A percentile compares a stretch with the other conserved stretches of the same genome.
Conservation (phyloP, 2,113 vertebrate species). For the Xiphophorus hellerii region DNA sequence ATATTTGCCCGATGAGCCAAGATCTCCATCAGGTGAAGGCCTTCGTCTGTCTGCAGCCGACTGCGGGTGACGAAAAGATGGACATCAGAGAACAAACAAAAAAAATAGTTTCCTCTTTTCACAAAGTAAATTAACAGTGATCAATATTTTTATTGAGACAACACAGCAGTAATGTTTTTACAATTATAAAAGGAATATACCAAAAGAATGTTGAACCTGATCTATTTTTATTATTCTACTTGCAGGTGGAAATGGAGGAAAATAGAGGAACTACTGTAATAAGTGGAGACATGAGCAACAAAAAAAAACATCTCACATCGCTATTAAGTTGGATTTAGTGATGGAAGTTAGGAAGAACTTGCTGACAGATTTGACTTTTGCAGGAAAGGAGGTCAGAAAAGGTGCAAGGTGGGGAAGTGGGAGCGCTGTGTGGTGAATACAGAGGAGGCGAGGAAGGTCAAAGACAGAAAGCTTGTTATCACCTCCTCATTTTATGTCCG, state of each 20-base stretch:
- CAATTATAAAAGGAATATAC: not conserved
- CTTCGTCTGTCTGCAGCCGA: constrained; percentile 87
- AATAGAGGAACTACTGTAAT: not conserved
- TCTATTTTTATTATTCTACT: not conserved
- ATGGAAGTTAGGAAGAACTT: not conserved
- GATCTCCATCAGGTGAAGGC: constrained; percentile 85
- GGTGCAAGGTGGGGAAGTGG: not conserved
- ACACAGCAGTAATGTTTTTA: not conserved
- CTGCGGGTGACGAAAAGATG: constrained; percentile 66
- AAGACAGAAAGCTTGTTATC: not conserved
- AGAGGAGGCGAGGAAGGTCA: constrained; percentile 12
- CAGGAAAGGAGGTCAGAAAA: constrained; percentile 9
- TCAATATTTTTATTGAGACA: not conserved
- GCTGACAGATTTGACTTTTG: not conserved
- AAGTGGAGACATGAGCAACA: not conserved
- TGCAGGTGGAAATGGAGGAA: not conserved
- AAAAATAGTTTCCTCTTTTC: not conserved
- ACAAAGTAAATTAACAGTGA: not conserved
- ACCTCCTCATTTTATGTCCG: not conserved
- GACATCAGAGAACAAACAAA: not conserved
- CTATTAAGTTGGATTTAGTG: not conserved
- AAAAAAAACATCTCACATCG: not conserved
- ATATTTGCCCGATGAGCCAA: constrained; percentile 84
- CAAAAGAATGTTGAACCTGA: not conserved
- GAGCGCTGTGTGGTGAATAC: not conserved